phyloP scores from a whole-genome alignment of 2,888 invertebrate genomes.

The Dryomyza anilis region DNA sequence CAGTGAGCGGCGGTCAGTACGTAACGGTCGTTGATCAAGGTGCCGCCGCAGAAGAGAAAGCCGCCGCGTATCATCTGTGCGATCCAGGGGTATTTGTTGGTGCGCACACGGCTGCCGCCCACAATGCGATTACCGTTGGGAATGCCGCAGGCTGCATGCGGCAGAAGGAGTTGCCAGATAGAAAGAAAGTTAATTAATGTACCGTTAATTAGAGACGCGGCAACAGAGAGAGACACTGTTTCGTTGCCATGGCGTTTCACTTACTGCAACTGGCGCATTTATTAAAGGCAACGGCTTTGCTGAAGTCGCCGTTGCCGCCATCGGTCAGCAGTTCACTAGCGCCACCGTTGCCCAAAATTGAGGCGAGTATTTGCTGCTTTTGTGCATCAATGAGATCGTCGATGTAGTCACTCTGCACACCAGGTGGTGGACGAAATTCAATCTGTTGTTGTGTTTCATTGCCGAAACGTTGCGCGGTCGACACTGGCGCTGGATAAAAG shows the following conservation, averaged over 20 bases:
- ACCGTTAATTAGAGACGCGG: background rate
- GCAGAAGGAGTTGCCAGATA: background rate
- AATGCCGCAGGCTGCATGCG: slow-evolving; percentile 52
- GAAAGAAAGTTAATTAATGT: background rate
- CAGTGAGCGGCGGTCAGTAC: slow-evolving; percentile 58
- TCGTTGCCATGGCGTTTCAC: slow-evolving; percentile 33
- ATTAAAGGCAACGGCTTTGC: slow-evolving; percentile 44
- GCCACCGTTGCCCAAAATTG: slow-evolving; percentile 37
- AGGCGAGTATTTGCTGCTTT: slow-evolving; percentile 51
- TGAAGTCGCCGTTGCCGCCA: slow-evolving; percentile 12
- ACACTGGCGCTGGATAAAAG: slow-evolving; percentile 25
- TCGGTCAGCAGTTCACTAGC: background rate
- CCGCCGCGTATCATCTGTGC: slow-evolving; percentile 49
- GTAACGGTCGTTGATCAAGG: slow-evolving; percentile 58
- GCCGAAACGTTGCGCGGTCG: background rate
- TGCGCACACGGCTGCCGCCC: slow-evolving; percentile 53
- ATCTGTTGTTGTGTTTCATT: no score
- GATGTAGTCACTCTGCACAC: slow-evolving; percentile 50
- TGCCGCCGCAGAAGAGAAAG: slow-evolving; percentile 55
- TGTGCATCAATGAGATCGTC: slow-evolving; percentile 54
- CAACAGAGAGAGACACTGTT: background rate
- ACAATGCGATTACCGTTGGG: slow-evolving; percentile 58
- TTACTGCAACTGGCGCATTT: slow-evolving; percentile 56
- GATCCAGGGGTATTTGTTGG: slow-evolving; percentile 60
- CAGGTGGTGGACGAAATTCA: background rate